Conservation (phyloP, 1,140 invertebrate genomes). For the Cheumatopsyche charites region DNA sequence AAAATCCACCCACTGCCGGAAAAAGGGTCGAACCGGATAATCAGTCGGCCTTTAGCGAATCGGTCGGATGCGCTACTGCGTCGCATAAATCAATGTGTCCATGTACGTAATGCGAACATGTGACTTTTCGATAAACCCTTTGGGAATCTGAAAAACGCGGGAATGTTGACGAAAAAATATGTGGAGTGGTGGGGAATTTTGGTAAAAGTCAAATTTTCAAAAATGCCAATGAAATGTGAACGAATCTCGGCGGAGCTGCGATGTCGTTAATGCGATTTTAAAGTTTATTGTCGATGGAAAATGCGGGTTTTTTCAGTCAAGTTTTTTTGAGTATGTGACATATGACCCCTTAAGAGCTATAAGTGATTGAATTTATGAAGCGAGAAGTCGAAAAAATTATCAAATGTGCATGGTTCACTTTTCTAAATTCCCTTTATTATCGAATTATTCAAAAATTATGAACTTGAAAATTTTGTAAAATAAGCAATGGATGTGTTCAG, state of each 20-base stretch:
- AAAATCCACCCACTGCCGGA: background rate
- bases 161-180: too few relatives aligned
- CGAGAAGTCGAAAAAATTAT: too few relatives aligned
- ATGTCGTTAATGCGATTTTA: slow-evolving; percentile 17
- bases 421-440: too few relatives aligned
- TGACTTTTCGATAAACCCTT: slow-evolving; percentile 39
- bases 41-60: slow-evolving; percentile 34
- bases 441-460: too few relatives aligned
- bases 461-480: too few relatives aligned
- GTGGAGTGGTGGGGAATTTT: too few relatives aligned
- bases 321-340: too few relatives aligned
- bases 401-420: too few relatives aligned
- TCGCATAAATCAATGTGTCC: slow-evolving; percentile 34
- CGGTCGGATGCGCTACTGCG: slow-evolving; percentile 16
- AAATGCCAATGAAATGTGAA: slow-evolving; percentile 47
- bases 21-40: slow-evolving; percentile 32
- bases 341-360: too few relatives aligned
- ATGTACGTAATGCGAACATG: slow-evolving; percentile 29
- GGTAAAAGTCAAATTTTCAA: background rate
- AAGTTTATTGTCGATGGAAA: background rate
- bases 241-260: slow-evolving; percentile 6
- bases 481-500: too few relatives aligned
- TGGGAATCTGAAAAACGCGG: background rate
- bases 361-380: too few relatives aligned
- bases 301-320: too few relatives aligned